Base-by-base conservation (phyloP, 2,888 invertebrate species). In the Ceratothoa steindachneri region DNA sequence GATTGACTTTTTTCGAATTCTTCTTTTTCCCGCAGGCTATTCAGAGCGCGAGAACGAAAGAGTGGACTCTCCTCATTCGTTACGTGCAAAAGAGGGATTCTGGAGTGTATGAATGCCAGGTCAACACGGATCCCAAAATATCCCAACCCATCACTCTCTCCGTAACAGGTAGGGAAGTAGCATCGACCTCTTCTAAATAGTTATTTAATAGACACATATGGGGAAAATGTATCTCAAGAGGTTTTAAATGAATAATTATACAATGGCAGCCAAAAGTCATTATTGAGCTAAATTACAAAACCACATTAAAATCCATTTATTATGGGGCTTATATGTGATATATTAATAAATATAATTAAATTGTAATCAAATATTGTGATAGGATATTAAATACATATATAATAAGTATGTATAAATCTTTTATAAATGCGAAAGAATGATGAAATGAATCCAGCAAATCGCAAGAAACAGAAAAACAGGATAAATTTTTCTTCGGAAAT, bases 61-160 rank as follows among this genome's bases (percentile, higher is more conserved):
- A 76, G 67, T 76, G 75, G 75, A 70, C 72, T 15, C 64, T 76
- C n/a, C 67, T 76, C 72, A 67, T 76, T 7, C 70, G 60, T 1
- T 70, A 73, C 66, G 60, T 72, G 1, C 75, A 72, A 67, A 31
- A 67, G n/a, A 65, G 72, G 5, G 75, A 76, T 65, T 66, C 75
- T 1, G 75, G 75, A 5, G 70, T 70, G 27, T 76, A 76, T 67
- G 72, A 76, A 60, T 76, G 75, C 51, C 72, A 70, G 19, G 73
- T 76, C n/a, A 76, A 76, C 72, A 76, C 75, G 2, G 72, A 76
- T 15, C 75, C 72, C 0, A 72, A 76, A 55, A 53, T 76, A 41
- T 76, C 67, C 30, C 24, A 67, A 22, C 67, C 69, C 24, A 70
- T 76, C 30, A 76, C 73, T 2, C 73, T 76, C 27, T 67, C 53